phyloP scores from a whole-genome alignment of 2,888 invertebrate species.

The Bhutanitis thaidina region DNA sequence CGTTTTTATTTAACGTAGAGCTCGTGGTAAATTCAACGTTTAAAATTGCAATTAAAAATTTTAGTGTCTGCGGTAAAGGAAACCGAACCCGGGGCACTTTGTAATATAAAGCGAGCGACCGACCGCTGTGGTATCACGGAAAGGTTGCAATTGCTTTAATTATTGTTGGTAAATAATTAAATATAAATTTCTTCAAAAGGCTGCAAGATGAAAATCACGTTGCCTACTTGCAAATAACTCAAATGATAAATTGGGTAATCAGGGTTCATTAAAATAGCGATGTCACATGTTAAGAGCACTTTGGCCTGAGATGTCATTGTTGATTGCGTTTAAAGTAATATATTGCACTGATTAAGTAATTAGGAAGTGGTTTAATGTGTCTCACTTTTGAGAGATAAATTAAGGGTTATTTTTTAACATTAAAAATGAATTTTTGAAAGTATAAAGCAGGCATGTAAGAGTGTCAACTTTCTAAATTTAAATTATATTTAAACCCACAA shows the following conservation, averaged over 20 bases:
- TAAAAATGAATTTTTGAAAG: neutral
- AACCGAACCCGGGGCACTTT: too few relatives aligned
- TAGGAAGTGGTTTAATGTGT: slow-evolving; percentile 16
- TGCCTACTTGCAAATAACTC: neutral
- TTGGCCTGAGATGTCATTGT: neutral
- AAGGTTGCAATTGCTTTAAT: too few relatives aligned
- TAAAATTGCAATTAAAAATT: too few relatives aligned
- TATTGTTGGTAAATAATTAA: too few relatives aligned
- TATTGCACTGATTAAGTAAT: slow-evolving; percentile 32
- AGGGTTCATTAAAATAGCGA: slow-evolving; percentile 20
- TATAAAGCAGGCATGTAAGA: too few relatives aligned
- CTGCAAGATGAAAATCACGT: neutral
- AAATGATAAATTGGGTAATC: slow-evolving; percentile 8
- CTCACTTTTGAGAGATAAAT: neutral
- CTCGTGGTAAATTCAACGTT: too few relatives aligned
- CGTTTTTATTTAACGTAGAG: too few relatives aligned
- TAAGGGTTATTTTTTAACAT: neutral
- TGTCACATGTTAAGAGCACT: slow-evolving; percentile 2
- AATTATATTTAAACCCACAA: too few relatives aligned
- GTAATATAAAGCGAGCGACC: too few relatives aligned
- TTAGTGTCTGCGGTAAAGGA: too few relatives aligned
- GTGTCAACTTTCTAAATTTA: too few relatives aligned
- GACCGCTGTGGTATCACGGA: too few relatives aligned
- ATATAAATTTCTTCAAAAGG: neutral
- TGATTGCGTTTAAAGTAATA: slow-evolving; percentile 24